These are phyloP conservation scores for Antennarius maculatus DNA, from an alignment of 2,797 vertebrate genomes.

Conservation along the genomic window DNA sequence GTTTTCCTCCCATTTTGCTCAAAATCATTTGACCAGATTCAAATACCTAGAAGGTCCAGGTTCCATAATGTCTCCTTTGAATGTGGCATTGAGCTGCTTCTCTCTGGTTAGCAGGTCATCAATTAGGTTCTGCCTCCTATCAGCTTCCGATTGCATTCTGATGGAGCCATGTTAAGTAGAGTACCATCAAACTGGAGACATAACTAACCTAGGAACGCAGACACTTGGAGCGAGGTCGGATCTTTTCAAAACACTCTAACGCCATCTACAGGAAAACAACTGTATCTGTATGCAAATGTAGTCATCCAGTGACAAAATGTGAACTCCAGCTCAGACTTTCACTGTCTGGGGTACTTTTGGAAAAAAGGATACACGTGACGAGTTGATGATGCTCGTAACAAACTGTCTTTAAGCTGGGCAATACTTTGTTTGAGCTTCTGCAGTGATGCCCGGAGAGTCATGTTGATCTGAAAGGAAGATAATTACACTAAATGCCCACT, in stretches of 20 bases:
- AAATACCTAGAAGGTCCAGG: constrained; percentile 88
- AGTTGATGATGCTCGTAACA: constrained; percentile 87
- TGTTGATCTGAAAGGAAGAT: constrained; percentile 83
- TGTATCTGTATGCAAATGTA: constrained; percentile 28
- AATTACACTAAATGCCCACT: neutral
- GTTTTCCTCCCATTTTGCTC: neutral
- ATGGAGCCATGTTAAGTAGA: constrained; percentile 58
- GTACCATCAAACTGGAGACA: neutral
- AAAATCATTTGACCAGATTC: neutral
- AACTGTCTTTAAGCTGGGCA: constrained; percentile 86
- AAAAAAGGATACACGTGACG: constrained; percentile 90
- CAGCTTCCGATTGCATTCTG: constrained; percentile 95
- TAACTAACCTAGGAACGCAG: constrained; percentile 5
- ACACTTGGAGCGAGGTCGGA: neutral
- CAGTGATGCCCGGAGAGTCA: constrained; percentile 87
- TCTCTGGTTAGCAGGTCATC: constrained; percentile 93
- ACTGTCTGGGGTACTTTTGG: neutral
- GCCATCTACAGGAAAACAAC: constrained; percentile 64
- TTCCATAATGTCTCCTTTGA: constrained; percentile 86
- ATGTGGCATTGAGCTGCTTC: constrained; percentile 88
- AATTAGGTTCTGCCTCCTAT: constrained; percentile 92
- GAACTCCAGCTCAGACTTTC: constrained; percentile 41
- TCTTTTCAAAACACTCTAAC: constrained; percentile 52
- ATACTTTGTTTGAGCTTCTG: constrained; percentile 93
- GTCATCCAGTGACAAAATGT: neutral